A percentile compares a stretch with the other conserved stretches of the same genome.
Conservation (phyloP, 2,113 vertebrate genomes). For the Rhynchomys soricoides region DNA sequence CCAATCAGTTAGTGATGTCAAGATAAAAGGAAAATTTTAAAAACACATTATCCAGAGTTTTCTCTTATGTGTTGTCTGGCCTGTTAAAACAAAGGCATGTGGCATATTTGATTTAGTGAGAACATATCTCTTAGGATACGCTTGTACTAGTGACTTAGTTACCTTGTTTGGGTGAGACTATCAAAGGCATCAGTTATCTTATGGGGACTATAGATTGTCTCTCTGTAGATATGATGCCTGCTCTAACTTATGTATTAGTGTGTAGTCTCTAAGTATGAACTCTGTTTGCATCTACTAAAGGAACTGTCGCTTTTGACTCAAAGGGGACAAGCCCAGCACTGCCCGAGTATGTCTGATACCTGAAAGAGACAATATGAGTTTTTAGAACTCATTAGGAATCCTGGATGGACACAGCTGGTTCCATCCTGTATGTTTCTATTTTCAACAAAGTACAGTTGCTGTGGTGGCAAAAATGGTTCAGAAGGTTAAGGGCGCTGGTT, state of each 20-base stretch:
- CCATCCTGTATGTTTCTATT: neutral
- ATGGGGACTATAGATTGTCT: slow-evolving; percentile 14
- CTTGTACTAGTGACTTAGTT: neutral
- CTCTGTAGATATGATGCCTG: neutral
- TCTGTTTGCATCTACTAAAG: neutral
- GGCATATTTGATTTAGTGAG: slow-evolving; percentile 12
- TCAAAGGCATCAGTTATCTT: neutral
- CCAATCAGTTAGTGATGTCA: slow-evolving; percentile 74
- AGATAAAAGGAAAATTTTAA: slow-evolving; percentile 81
- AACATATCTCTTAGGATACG: neutral
- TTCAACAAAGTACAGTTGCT: slow-evolving; percentile 68
- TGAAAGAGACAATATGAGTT: neutral
- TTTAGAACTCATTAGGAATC: slow-evolving; percentile 65
- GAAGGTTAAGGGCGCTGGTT: neutral
- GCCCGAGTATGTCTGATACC: slow-evolving; percentile 32
- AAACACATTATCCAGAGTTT: slow-evolving; percentile 79
- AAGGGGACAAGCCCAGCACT: slow-evolving; percentile 5
- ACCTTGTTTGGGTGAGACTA: slow-evolving; percentile 40
- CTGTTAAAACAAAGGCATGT: slow-evolving; percentile 69
- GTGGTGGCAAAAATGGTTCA: neutral
- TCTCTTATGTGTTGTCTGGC: slow-evolving; percentile 64
- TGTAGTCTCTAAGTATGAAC: neutral
- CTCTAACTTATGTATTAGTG: neutral
- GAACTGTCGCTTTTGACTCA: slow-evolving; percentile 39
- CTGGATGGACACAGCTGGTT: slow-evolving; percentile 51